Conservation (phyloP, 2,797 vertebrate genomes). For the Serranus cabrilla region DNA sequence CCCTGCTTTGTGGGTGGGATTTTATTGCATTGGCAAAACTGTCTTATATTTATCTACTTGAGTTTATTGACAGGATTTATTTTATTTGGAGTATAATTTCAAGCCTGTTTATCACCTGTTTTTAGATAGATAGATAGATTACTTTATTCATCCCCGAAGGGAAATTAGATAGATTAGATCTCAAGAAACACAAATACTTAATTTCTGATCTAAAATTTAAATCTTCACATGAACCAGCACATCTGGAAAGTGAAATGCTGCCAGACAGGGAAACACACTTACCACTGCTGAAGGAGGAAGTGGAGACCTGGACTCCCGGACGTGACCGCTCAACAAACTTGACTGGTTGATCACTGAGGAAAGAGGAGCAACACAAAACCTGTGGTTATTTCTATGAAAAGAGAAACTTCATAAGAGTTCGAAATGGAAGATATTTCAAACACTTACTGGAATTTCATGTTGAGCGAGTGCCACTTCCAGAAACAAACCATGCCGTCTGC, state of each 20-base stretch:
- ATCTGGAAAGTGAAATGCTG: background rate
- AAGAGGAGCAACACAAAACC: background rate
- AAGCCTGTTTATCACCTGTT: no score
- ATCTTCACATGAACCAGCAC: no score
- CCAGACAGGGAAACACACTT: constrained; percentile 44
- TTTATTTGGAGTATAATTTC: no score
- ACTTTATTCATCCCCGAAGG: no score
- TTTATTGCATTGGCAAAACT: no score
- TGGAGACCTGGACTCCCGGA: constrained; percentile 97
- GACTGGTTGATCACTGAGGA: constrained; percentile 91
- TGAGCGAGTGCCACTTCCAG: constrained; percentile 96
- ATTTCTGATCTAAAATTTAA: no score
- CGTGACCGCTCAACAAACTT: constrained; percentile 97
- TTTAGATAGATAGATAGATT: no score
- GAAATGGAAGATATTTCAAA: background rate
- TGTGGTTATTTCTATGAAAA: background rate
- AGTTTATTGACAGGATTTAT: no score
- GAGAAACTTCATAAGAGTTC: background rate
- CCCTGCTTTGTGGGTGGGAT: no score
- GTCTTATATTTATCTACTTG: no score
- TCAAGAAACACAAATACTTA: no score
- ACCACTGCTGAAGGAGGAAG: constrained; percentile 98
- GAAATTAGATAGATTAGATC: no score
- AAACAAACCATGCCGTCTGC: constrained; percentile 99
- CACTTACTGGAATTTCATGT: constrained; percentile 94